phyloP scores from a whole-genome alignment of 2,797 vertebrate species.

The Mustela erminea region DNA sequence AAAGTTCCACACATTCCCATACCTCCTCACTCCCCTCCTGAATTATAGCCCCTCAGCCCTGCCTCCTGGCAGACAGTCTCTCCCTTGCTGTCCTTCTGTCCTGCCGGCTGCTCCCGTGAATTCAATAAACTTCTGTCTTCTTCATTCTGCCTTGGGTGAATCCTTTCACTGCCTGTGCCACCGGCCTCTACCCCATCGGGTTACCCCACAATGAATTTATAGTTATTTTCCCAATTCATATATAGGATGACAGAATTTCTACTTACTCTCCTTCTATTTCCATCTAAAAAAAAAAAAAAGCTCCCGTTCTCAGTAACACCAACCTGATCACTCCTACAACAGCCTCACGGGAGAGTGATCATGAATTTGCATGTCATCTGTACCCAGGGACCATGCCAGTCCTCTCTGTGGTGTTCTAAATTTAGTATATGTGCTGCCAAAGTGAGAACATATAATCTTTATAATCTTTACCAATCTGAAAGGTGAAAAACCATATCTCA shows the following conservation, averaged over 20 bases:
- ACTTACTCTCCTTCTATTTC: background rate
- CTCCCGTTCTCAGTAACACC: background rate
- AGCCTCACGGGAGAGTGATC: background rate
- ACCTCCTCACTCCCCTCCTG: background rate
- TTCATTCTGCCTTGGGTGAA: background rate
- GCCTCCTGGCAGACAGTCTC: background rate
- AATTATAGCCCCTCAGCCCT: background rate
- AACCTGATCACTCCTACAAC: background rate
- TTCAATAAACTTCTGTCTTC: background rate
- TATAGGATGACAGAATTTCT: slow-evolving; percentile 24
- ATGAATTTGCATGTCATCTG: background rate
- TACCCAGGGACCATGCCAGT: background rate
- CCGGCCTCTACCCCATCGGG: background rate
- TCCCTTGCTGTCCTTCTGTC: background rate
- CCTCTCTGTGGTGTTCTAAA: background rate
- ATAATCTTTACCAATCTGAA: background rate
- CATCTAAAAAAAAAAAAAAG: background rate
- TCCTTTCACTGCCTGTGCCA: background rate
- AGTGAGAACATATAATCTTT: background rate
- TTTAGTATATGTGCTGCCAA: background rate
- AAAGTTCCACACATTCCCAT: background rate
- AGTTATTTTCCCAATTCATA: background rate
- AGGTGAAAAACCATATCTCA: background rate
- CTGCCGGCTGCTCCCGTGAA: background rate
- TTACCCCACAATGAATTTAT: background rate